Percentiles rank a stretch among this genome's conserved stretches.
Conservation (phyloP, 1,140 invertebrate genomes). For the Homalodisca vitripennis region DNA sequence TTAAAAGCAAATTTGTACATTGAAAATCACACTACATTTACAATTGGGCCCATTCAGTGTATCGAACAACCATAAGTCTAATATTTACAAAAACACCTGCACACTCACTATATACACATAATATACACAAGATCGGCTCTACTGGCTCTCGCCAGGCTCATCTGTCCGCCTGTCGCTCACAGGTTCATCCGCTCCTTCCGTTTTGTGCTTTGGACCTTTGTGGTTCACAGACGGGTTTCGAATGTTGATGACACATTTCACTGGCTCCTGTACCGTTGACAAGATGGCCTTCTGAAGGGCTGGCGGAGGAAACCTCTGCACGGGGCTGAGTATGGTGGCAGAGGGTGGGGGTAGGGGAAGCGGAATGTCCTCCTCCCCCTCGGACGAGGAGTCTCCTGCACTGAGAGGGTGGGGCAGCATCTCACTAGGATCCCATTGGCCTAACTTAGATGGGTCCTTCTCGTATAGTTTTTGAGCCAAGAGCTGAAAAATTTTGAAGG, state of each 20-base stretch:
- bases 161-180: not conserved
- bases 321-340: not conserved
- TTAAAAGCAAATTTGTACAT: slow-evolving; percentile 24
- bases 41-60: slow-evolving; percentile 19
- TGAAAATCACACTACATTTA: slow-evolving; percentile 28
- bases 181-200: not conserved
- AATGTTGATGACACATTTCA: slow-evolving; percentile 22
- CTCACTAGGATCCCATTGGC: slow-evolving; percentile 53
- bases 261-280: not conserved
- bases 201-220: slow-evolving; percentile 13
- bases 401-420: slow-evolving; percentile 27
- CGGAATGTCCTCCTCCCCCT: slow-evolving; percentile 21
- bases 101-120: not conserved
- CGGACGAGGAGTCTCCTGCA: slow-evolving; percentile 25
- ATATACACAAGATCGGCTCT: not conserved
- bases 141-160: not conserved
- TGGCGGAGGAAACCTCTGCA: not conserved
- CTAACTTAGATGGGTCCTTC: slow-evolving; percentile 73
- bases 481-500: slow-evolving; percentile 61
- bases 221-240: not conserved
- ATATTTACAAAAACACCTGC: not conserved
- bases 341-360: not conserved
- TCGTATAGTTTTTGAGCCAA: slow-evolving; percentile 80
- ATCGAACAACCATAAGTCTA: not conserved
- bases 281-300: not conserved